These are phyloP conservation scores for Drosophila bocqueti DNA, from an alignment of 1,140 invertebrate genomes.

Conservation along the genomic window DNA sequence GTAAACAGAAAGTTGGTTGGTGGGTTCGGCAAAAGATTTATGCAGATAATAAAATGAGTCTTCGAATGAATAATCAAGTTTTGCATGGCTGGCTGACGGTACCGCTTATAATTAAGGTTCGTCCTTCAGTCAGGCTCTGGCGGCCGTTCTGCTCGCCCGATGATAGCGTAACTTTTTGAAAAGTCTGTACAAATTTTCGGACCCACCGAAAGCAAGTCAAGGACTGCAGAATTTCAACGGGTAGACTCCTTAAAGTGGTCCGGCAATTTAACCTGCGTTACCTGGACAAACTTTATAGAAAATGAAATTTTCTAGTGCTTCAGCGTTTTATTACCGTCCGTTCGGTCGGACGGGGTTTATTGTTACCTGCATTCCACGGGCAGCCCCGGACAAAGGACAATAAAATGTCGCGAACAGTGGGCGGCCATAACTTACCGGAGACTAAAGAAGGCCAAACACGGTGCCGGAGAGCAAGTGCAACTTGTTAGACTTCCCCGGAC, in stretches of 20 bases:
- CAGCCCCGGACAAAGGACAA: slow-evolving; percentile 28
- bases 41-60: slow-evolving; percentile 83
- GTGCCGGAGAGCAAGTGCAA: slow-evolving; percentile 36
- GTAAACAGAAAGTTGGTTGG: slow-evolving; percentile 75
- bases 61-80: slow-evolving; percentile 81
- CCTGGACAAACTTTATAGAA: slow-evolving; percentile 31
- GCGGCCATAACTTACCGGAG: slow-evolving; percentile 41
- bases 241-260: slow-evolving; percentile 19
- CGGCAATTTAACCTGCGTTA: slow-evolving; percentile 31
- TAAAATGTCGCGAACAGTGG: slow-evolving; percentile 54
- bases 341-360: slow-evolving; percentile 22
- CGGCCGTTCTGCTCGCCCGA: slow-evolving; percentile 28
- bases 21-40: slow-evolving; percentile 72
- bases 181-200: slow-evolving; percentile 41
- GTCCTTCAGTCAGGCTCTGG: slow-evolving; percentile 50
- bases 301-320: slow-evolving; percentile 53
- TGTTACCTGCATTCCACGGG: slow-evolving; percentile 46
- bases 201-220: slow-evolving; percentile 53
- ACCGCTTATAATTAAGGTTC: slow-evolving; percentile 67
- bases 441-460: slow-evolving; percentile 39
- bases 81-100: slow-evolving; percentile 33
- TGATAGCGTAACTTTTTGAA: slow-evolving; percentile 52
- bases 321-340: slow-evolving; percentile 50
- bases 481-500: slow-evolving; percentile 57
- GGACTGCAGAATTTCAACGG: slow-evolving; percentile 47